phyloP scores from a whole-genome alignment of 2,888 invertebrate genomes.

The Troglohyphantes excavatus region DNA sequence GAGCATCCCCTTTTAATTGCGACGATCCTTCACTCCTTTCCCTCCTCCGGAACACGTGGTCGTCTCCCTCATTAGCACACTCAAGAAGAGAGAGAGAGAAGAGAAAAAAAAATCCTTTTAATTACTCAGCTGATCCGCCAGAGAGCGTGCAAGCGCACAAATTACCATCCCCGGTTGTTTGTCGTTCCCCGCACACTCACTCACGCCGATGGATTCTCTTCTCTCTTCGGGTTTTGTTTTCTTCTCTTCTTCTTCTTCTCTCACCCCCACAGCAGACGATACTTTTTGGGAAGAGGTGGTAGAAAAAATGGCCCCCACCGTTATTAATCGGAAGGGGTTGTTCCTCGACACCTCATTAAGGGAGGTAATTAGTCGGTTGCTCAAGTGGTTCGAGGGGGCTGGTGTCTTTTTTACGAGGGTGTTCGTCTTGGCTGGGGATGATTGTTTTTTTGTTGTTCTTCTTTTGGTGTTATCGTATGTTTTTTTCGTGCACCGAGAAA shows the following conservation, averaged over 20 bases:
- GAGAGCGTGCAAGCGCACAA: constrained; percentile 76
- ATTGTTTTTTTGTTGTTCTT: not conserved
- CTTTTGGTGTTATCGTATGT: not conserved
- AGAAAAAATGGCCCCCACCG: constrained; percentile 10
- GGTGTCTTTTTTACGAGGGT: not conserved
- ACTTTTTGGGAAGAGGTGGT: not conserved
- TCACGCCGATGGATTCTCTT: not conserved
- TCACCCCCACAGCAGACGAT: not conserved
- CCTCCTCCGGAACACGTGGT: constrained; percentile 70
- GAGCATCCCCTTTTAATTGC: constrained; percentile 75
- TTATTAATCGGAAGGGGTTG: constrained; percentile 53
- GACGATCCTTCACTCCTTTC: constrained; percentile 70
- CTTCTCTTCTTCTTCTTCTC: not conserved
- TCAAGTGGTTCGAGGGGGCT: constrained; percentile 27
- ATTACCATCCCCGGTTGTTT: constrained; percentile 56
- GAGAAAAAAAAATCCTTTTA: constrained; percentile 64
- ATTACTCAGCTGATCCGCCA: constrained; percentile 78
- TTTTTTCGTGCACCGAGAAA: constrained; percentile 4
- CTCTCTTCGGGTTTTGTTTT: constrained; percentile 28
- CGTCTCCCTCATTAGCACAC: constrained; percentile 73
- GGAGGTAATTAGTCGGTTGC: constrained; percentile 57
- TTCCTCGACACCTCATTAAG: constrained; percentile 75
- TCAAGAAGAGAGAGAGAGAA: constrained; percentile 38
- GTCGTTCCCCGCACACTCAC: constrained; percentile 25
- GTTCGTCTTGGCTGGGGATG: no score